Base-by-base conservation (phyloP, 2,888 invertebrate species). In the Cistogaster globosa region DNA sequence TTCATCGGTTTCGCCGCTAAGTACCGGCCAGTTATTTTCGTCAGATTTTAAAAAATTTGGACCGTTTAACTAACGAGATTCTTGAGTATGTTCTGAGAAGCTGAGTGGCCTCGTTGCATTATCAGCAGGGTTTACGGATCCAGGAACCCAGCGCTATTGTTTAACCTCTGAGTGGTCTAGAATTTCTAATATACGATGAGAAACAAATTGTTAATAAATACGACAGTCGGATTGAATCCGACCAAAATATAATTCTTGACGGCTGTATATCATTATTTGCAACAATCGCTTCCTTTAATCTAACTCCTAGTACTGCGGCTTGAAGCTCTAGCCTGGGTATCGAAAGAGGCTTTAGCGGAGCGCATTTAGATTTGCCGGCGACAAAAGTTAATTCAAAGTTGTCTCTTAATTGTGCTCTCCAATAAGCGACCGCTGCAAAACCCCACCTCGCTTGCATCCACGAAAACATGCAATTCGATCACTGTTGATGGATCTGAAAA, bases 141-240 rank as follows among this genome's bases (percentile, higher is more conserved):
- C 62, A 38, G 58, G 58, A 20, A 65, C 26, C 22, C 48, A 65
- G 18, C 26, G 42, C 63, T 45, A 63, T 63, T 63, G 45, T 12
- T 45, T 22, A 7, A 63, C 63, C 45, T 42, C 22, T 45, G 63
- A 45, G n/a, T 63, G 63, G 14, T 63, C 45, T 16, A 63, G 45
- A 22, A 45, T 63, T 26, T 63, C 65, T 26, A n/a, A 14, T 32
- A 67, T 51, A 20, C 65, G 68, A n/a, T 68, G 55, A 16, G 38
- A 53, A 1, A 68, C 68, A 55, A 68, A 68, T 68, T 68, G 55
- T 22, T 68, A 55, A 22, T 68, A 68, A 38, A 55, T n/a, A 6
- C 68, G 53, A 12, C 53, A 22, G 16, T 71, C 71, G 1, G 55
- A 57, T 14, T 58, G 42, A 26, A 71, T 58, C 57, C 53, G 26